These are phyloP conservation scores for Montipora efflorescens DNA, from an alignment of 64 coral and sea anemone species.

Conservation along the genomic window DNA sequence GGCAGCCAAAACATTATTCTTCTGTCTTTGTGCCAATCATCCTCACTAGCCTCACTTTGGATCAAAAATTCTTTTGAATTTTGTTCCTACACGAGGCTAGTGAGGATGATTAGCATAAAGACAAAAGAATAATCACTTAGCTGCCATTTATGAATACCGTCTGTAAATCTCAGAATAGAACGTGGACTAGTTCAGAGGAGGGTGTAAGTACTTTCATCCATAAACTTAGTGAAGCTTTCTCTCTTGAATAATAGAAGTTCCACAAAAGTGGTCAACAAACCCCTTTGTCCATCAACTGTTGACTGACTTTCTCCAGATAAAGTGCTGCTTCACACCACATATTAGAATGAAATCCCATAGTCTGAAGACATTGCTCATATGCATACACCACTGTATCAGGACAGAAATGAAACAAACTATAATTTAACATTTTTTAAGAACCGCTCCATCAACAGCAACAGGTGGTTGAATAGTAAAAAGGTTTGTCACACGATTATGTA, in stretches of 20 bases:
- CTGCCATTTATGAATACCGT: too few relatives aligned
- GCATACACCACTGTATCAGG: constrained; percentile 88
- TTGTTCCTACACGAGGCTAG: too few relatives aligned
- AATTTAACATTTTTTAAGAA: not conserved
- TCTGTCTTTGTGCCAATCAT: too few relatives aligned
- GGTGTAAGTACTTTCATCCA: not conserved
- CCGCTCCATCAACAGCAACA: not conserved
- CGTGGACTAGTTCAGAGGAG: too few relatives aligned
- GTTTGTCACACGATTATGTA: too few relatives aligned
- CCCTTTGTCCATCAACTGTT: constrained; percentile 86
- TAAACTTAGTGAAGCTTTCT: not conserved
- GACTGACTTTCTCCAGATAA: constrained; percentile 90
- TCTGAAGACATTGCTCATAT: constrained; percentile 93
- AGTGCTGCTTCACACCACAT: constrained; percentile 96
- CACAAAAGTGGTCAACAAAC: constrained; percentile 29
- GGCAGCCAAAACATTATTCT: too few relatives aligned
- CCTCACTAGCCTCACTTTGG: too few relatives aligned
- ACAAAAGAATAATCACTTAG: too few relatives aligned
- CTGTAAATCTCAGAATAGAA: too few relatives aligned
- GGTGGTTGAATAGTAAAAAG: too few relatives aligned
- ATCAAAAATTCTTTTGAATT: too few relatives aligned
- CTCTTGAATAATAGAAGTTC: not conserved
- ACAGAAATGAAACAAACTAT: not conserved
- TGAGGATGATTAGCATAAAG: too few relatives aligned
- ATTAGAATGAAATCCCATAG: constrained; percentile 92